phyloP scores from a whole-genome alignment of 64 coral and sea anemone species.

The Pocillopora verrucosa region DNA sequence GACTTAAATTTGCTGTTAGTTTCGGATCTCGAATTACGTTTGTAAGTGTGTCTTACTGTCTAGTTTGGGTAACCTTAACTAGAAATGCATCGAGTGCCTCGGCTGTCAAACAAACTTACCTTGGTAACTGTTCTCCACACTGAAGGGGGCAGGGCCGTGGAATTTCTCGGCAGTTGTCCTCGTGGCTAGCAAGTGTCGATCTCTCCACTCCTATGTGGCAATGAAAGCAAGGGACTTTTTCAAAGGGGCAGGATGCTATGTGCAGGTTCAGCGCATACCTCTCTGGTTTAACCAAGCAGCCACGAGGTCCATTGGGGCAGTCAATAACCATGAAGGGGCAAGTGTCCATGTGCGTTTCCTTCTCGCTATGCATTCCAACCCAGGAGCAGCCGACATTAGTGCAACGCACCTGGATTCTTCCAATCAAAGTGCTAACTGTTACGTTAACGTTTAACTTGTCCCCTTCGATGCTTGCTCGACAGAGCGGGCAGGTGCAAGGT shows the following conservation, averaged over 20 bases:
- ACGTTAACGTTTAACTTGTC: neutral
- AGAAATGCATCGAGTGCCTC: neutral
- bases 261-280: neutral
- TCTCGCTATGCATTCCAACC: neutral
- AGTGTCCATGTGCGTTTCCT: neutral
- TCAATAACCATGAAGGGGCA: neutral
- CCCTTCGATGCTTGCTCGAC: neutral
- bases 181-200: neutral
- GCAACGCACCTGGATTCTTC: neutral
- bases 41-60: neutral
- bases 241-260: neutral
- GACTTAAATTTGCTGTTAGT: no score
- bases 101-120: neutral
- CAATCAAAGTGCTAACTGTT: neutral
- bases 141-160: conserved; percentile 1
- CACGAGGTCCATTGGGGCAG: neutral
- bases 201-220: neutral
- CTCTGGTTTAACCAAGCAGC: neutral
- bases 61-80: neutral
- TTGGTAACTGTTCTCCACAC: conserved; percentile 4
- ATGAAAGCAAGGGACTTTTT: neutral
- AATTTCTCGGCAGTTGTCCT: neutral
- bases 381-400: neutral
- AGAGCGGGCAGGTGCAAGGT: neutral
- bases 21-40: neutral